Percentiles rank a stretch among this genome's conserved stretches.
These are phyloP conservation scores for Pelosia muscerda DNA, from an alignment of 2,888 invertebrate genomes.

Conservation along the genomic window DNA sequence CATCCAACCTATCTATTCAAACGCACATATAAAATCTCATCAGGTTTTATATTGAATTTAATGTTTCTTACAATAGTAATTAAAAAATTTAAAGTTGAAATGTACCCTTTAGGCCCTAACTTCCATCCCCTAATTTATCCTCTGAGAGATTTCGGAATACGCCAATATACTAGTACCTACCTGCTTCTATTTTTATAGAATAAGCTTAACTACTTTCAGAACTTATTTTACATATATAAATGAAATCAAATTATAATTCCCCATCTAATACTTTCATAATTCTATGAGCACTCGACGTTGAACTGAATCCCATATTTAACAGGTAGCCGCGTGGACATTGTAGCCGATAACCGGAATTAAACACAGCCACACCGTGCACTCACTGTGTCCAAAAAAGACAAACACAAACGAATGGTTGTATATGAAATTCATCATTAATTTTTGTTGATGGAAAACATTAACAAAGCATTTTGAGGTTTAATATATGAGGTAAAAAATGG, in stretches of 20 bases:
- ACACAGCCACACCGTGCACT: slow-evolving; percentile 49
- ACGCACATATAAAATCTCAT: too few species aligned
- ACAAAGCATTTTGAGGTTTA: not conserved
- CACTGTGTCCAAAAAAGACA: slow-evolving; percentile 45
- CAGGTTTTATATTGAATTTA: too few species aligned
- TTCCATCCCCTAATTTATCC: too few species aligned
- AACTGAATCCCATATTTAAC: slow-evolving; percentile 73
- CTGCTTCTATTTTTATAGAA: too few species aligned
- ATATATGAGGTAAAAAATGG: not conserved
- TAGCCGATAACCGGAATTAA: slow-evolving; percentile 71
- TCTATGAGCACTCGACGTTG: slow-evolving; percentile 52
- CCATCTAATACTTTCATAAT: slow-evolving; percentile 38
- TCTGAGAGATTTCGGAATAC: too few species aligned
- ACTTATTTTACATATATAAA: too few species aligned
- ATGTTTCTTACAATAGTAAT: too few species aligned
- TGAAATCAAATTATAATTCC: not conserved
- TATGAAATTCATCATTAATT: slow-evolving; percentile 28
- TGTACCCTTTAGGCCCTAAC: too few species aligned
- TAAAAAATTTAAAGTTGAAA: too few species aligned
- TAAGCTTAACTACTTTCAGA: too few species aligned
- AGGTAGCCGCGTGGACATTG: slow-evolving; percentile 72
- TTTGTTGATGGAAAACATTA: slow-evolving; percentile 31
- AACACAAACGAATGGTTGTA: slow-evolving; percentile 30
- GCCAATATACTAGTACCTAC: too few species aligned
- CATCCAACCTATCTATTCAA: too few species aligned